phyloP scores from a whole-genome alignment of 2,888 invertebrate genomes.

The Tenthredo amoena region DNA sequence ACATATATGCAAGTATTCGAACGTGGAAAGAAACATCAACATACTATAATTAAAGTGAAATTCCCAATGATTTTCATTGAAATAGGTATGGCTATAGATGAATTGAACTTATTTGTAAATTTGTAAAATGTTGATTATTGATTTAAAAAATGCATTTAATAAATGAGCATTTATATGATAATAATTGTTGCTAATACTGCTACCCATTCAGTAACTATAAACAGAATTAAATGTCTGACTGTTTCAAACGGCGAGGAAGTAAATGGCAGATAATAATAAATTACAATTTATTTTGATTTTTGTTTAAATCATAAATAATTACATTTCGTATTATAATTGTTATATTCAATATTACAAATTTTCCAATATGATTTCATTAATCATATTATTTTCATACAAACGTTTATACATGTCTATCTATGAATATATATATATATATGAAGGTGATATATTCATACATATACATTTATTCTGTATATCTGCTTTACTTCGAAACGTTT shows the following conservation, averaged over 20 bases:
- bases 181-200: not conserved
- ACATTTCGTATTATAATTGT: constrained; percentile 59
- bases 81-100: not conserved
- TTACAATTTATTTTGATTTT: constrained; percentile 74
- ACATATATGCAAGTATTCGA: not conserved
- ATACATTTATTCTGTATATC: constrained; percentile 11
- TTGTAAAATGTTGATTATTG: constrained; percentile 36
- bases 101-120: constrained; percentile 42
- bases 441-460: not conserved
- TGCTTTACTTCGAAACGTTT: constrained; percentile 20
- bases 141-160: constrained; percentile 39
- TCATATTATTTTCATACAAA: constrained; percentile 45
- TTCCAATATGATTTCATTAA: constrained; percentile 38
- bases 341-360: constrained; percentile 49
- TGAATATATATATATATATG: constrained; percentile 20
- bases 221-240: not conserved
- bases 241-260: not conserved
- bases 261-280: constrained; percentile 70
- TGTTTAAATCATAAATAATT: constrained; percentile 74
- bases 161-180: constrained; percentile 36
- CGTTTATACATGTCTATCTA: constrained; percentile 34
- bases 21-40: not conserved
- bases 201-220: not conserved
- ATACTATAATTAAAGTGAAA: not conserved
- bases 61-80: not conserved